A percentile compares a stretch with the other conserved stretches of the same genome.
These are phyloP conservation scores for Grallaria varia DNA, from an alignment of 2,113 vertebrate genomes.

Conservation along the genomic window DNA sequence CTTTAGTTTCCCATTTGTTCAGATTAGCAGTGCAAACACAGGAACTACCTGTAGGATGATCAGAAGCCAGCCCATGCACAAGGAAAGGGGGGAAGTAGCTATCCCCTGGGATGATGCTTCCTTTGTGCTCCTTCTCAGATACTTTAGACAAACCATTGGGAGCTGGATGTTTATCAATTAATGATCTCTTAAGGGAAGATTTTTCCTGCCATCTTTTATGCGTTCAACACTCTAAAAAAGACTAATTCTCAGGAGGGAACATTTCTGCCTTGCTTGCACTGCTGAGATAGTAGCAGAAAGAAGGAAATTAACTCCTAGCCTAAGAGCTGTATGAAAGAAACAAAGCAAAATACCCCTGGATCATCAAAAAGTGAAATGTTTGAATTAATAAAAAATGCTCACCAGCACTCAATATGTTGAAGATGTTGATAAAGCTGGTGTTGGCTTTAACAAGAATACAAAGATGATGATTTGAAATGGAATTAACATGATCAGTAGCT, in stretches of 20 bases:
- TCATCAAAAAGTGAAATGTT: conserved; percentile 19
- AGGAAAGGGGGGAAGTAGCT: background rate
- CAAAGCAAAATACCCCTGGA: background rate
- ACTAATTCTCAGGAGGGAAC: background rate
- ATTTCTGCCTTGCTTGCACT: background rate
- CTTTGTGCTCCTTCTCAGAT: background rate
- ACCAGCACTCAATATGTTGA: background rate
- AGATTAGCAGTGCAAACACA: background rate
- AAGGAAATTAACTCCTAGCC: background rate
- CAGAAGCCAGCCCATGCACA: background rate
- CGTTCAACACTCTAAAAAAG: background rate
- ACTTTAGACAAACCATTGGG: background rate
- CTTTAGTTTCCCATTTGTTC: background rate
- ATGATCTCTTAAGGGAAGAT: background rate
- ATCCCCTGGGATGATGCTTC: background rate
- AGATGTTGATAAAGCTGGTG: background rate
- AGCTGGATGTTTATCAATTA: background rate
- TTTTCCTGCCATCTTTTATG: background rate
- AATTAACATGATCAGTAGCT: background rate
- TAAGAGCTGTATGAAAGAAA: background rate
- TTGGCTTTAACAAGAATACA: background rate
- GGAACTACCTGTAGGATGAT: background rate
- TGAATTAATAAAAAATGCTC: background rate
- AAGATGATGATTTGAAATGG: background rate
- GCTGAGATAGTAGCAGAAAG: background rate